Evolutionary conservation across 1,140 invertebrate species (phyloP).

Genomic region (Himalopsyche phryganea): DNA sequence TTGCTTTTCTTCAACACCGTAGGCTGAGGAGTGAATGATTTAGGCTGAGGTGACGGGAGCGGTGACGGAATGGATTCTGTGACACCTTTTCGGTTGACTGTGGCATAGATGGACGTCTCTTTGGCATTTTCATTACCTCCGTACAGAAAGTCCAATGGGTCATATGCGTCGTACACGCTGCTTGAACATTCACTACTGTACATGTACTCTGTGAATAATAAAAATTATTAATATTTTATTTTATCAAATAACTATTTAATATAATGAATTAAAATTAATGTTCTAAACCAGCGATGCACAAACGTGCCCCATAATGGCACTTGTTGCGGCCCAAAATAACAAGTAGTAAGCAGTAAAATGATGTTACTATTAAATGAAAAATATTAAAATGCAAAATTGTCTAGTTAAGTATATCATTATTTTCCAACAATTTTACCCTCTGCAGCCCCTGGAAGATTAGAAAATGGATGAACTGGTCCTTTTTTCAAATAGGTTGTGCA

Average conservation of each 20-base stretch:
- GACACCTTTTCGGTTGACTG: slow-evolving; percentile 63
- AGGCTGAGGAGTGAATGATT: slow-evolving; percentile 42
- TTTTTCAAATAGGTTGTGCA: too few relatives aligned
- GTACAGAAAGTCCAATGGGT: slow-evolving; percentile 83
- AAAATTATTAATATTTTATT: neutral
- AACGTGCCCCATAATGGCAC: too few relatives aligned
- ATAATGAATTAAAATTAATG: neutral
- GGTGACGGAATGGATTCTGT: slow-evolving; percentile 56
- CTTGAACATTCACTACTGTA: slow-evolving; percentile 58
- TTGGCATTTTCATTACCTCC: slow-evolving; percentile 67
- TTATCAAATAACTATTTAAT: neutral
- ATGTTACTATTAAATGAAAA: neutral
- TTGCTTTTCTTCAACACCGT: slow-evolving; percentile 41
- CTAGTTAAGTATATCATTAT: neutral
- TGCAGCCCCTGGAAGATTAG: too few relatives aligned
- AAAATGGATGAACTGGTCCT: too few relatives aligned
- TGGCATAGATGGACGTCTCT: slow-evolving; percentile 74
- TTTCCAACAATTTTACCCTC: too few relatives aligned
- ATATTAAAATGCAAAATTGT: neutral
- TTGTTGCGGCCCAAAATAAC: too few relatives aligned
- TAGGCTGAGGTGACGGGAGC: slow-evolving; percentile 58
- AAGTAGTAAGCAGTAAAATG: too few relatives aligned
- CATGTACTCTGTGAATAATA: slow-evolving; percentile 39
- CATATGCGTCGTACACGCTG: slow-evolving; percentile 80
- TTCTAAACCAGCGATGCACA: too few relatives aligned